These are phyloP conservation scores for Chelonoidis abingdonii DNA, from an alignment of 2,113 vertebrate genomes.

Conservation along the genomic window DNA sequence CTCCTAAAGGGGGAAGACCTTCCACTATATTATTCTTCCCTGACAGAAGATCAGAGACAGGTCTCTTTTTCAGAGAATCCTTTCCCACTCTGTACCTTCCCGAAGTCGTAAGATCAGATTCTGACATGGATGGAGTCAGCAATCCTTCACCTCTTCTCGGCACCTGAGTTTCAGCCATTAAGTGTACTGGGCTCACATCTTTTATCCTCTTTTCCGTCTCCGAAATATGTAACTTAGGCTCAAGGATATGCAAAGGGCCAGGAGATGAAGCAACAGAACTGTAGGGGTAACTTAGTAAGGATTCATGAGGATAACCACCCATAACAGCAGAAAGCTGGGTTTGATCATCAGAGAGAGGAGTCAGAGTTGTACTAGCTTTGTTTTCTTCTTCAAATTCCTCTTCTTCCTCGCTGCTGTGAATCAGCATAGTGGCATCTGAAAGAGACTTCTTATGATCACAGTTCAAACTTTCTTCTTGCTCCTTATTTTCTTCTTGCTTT, in stretches of 20 bases:
- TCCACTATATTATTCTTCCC: slow-evolving; percentile 89
- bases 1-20: slow-evolving; percentile 90
- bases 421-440: slow-evolving; percentile 96
- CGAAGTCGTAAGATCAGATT: slow-evolving; percentile 90
- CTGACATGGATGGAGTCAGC: slow-evolving; percentile 90
- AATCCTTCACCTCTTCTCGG: slow-evolving; percentile 80
- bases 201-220: slow-evolving; percentile 80
- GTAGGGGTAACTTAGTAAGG: slow-evolving; percentile 81
- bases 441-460: slow-evolving; percentile 94
- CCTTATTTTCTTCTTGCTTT: slow-evolving; percentile 78
- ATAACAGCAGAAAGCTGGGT: slow-evolving; percentile 70
- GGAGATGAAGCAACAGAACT: slow-evolving; percentile 73
- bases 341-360: slow-evolving; percentile 74
- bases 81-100: slow-evolving; percentile 84
- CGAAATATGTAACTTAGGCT: slow-evolving; percentile 82
- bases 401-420: slow-evolving; percentile 96
- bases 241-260: slow-evolving; percentile 83
- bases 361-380: slow-evolving; percentile 74
- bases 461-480: slow-evolving; percentile 77
- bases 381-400: slow-evolving; percentile 89
- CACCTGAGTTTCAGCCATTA: slow-evolving; percentile 71
- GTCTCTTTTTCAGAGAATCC: slow-evolving; percentile 90
- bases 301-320: slow-evolving; percentile 79
- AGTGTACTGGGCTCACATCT: slow-evolving; percentile 61
- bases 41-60: slow-evolving; percentile 89